Evolutionary conservation across 1,140 invertebrate genomes (phyloP).

Genomic region (Drosophila lini): DNA sequence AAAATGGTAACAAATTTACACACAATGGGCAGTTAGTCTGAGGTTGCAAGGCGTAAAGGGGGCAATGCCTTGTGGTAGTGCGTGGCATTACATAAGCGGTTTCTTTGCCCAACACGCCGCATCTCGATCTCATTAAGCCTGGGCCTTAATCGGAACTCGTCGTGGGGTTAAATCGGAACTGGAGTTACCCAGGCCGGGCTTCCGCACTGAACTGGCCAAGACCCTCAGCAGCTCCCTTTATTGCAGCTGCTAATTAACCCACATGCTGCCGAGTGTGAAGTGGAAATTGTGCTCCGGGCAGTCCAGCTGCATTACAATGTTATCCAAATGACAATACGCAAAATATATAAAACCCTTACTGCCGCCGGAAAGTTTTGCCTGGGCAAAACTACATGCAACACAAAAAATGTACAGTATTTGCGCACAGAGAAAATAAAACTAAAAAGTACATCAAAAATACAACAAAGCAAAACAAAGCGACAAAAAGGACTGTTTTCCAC

Average conservation of each 20-base stretch:
- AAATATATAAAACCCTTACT: constrained; percentile 22
- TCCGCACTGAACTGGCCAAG: constrained; percentile 20
- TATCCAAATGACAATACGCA: constrained; percentile 62
- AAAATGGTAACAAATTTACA: constrained; percentile 82
- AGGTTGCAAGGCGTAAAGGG: constrained; percentile 25
- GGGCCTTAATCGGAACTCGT: constrained; percentile 69
- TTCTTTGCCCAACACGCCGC: constrained; percentile 23
- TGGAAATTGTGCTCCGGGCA: constrained; percentile 29
- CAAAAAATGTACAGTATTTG: constrained; percentile 20
- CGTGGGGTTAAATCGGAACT: constrained; percentile 70
- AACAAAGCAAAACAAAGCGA: constrained; percentile 38
- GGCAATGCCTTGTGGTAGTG: constrained; percentile 58
- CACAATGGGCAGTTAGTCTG: constrained; percentile 66
- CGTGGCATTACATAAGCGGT: constrained; percentile 72
- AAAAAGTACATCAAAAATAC: constrained; percentile 24
- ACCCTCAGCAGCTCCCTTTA: constrained; percentile 22
- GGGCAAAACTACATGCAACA: constrained; percentile 43
- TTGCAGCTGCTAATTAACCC: constrained; percentile 62
- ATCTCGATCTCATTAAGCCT: constrained; percentile 55
- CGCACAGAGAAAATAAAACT: constrained; percentile 10
- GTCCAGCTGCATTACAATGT: constrained; percentile 55
- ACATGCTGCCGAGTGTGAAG: constrained; percentile 32
- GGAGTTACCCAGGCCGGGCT: constrained; percentile 42
- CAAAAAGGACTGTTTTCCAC: constrained; percentile 68
- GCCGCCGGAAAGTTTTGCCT: constrained; percentile 28